Percentiles rank a stretch among this genome's conserved stretches.
Conservation (phyloP, 1,140 invertebrate genomes). For the Aphelenchoides avenae region DNA sequence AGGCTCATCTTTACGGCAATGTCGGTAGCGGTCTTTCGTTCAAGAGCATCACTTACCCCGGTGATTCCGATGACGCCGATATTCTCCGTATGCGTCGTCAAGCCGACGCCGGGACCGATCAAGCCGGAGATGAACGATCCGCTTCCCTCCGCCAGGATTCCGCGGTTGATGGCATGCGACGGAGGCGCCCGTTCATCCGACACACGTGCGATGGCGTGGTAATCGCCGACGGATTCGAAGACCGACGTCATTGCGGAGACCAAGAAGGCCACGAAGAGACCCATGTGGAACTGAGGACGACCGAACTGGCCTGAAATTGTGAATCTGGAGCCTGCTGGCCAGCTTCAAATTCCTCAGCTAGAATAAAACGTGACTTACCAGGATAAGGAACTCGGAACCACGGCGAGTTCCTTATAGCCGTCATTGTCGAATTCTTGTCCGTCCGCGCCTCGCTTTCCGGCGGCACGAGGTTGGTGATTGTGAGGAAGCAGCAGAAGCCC, state of each 20-base stretch:
- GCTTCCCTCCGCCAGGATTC: conserved; percentile 52
- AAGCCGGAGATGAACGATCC: conserved; percentile 52
- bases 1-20: no score
- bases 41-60: conserved; percentile 25
- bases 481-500: conserved; percentile 51
- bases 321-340: no score
- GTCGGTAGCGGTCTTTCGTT: no score
- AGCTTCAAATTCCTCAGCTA: not conserved
- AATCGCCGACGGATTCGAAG: conserved; percentile 62
- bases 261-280: conserved; percentile 59
- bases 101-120: conserved; percentile 44
- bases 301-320: conserved; percentile 62
- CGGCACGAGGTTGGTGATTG: conserved; percentile 41
- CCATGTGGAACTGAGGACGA: conserved; percentile 55
- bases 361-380: conserved; percentile 24
- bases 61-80: conserved; percentile 58
- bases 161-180: conserved; percentile 61
- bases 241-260: conserved; percentile 60
- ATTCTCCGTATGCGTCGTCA: conserved; percentile 54
- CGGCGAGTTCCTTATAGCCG: conserved; percentile 41
- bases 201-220: conserved; percentile 60
- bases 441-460: conserved; percentile 47
- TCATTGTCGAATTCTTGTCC: conserved; percentile 46
- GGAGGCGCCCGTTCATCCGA: conserved; percentile 59
- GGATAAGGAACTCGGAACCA: conserved; percentile 53